A percentile compares a stretch with the other conserved stretches of the same genome.
phyloP scores from a whole-genome alignment of 2,888 invertebrate genomes.

The Perizoma affinitatum region DNA sequence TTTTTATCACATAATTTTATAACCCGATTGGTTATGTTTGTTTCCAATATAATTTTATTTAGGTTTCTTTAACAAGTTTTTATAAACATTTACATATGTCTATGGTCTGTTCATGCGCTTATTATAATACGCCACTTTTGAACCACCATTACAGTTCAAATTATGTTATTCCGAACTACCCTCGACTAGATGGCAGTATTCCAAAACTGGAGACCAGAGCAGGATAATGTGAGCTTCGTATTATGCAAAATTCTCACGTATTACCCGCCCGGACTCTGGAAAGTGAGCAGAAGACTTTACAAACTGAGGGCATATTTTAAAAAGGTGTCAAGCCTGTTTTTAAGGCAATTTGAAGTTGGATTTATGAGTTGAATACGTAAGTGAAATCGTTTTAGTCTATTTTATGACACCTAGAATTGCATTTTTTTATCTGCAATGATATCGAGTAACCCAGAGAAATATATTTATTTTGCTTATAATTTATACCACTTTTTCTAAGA shows the following conservation, averaged over 20 bases:
- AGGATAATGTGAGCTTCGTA: slow-evolving; percentile 53
- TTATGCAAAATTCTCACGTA: slow-evolving; percentile 64
- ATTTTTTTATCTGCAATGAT: too few relatives aligned
- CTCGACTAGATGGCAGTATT: slow-evolving; percentile 51
- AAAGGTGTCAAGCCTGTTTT: slow-evolving; percentile 43
- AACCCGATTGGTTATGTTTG: too few relatives aligned
- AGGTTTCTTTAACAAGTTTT: too few relatives aligned
- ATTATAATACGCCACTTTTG: slow-evolving; percentile 6
- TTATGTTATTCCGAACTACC: slow-evolving; percentile 46
- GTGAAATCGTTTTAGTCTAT: not conserved
- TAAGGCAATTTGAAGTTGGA: slow-evolving; percentile 28
- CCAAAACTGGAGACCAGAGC: slow-evolving; percentile 49
- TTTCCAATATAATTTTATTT: too few relatives aligned
- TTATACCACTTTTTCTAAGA: too few relatives aligned
- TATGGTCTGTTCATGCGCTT: not conserved
- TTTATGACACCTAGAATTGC: too few relatives aligned
- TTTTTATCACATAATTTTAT: too few relatives aligned
- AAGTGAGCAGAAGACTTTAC: slow-evolving; percentile 42
- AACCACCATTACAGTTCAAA: slow-evolving; percentile 35
- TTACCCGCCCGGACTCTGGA: slow-evolving; percentile 37
- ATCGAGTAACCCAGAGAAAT: too few relatives aligned
- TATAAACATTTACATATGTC: not conserved
- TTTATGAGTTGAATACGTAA: slow-evolving; percentile 24
- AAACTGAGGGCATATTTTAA: slow-evolving; percentile 50
- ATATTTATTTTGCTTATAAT: too few relatives aligned